Base-by-base conservation (phyloP, 1,140 invertebrate species). In the Drosophila takahashii region DNA sequence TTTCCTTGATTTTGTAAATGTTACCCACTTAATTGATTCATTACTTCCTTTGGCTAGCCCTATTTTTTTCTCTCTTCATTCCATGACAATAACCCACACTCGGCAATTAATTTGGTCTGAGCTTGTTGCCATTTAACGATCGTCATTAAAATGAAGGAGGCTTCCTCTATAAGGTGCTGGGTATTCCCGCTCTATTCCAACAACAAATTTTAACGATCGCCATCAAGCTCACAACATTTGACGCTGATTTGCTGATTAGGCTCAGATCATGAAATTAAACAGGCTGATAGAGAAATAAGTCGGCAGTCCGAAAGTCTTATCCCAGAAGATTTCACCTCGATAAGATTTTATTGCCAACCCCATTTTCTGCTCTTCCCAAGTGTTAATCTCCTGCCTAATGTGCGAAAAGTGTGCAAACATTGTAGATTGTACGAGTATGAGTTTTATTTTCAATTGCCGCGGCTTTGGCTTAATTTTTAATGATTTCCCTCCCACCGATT, bases 321-420 rank as follows among this genome's bases (percentile, higher is more conserved):
- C 72, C 42, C 62, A 27, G 13, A 41, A 66, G 64, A 62, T 58
- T 58, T 26, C 9, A 15, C 15, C 10, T 22, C 18, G 22, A 54
- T 65, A 75, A 27, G 22, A 41, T 32, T 58, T 58, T 22, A 61
- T 13, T 41, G 16, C 36, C 13, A 39, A 32, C 4, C 47, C 26
- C 47, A 50, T 32, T 59, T 59, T 48, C 37, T 27, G 13, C 7
- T 15, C 45, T 29, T 27, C 11, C 1, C 27, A 53, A 54, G 79
- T 81, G 79, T 70, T 83, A 79, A 83, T 75, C 64, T 59, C 47
- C 29, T 34, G 67, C 56, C 67, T 83, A 83, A 87, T 79, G 75
- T 83, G 84, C 72, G 71, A 83, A 87, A 81, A 60, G 13, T 71
- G 67, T 50, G 64, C 74, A 86, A 78, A 81, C 81, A 66, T 71